Base-by-base conservation (phyloP, 2,888 invertebrate genomes). In the Eupeodes luniger region DNA sequence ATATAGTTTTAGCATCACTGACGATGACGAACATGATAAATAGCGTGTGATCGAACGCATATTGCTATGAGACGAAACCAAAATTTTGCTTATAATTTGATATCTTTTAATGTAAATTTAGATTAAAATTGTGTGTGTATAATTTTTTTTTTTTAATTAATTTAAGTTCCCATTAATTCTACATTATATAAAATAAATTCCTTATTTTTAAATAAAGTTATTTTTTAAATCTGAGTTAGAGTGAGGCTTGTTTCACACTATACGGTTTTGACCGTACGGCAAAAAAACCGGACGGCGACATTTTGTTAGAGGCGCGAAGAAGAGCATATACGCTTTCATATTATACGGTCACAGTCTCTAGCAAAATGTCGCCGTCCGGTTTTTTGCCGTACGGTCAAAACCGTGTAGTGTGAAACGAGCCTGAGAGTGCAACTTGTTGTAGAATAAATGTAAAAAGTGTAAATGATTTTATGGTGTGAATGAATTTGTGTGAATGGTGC, bases 21-120 rank as follows among this genome's bases (percentile, higher is more conserved):
- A 77, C 55, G 34, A 44, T 66, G 77, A 77, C 55, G 47, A 44
- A 64, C 14, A 59, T 36, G 12, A 9, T 40, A 12, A 2, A 59
- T 66, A 40, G 62, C 47, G 47, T 74, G 74, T 55, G 53, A 47
- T 49, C 11, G 27, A 64, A 49, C 49, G 67, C 64, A 64, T 40
- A 40, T 70, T 66, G 83, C 85, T 81, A 84, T 78, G 59, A 70
- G 77, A 89, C 81, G 85, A 89, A 89, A 89, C 89, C 89, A 85
- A 89, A 85, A 77, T 85, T 89, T 66, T 72, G 27, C 47, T 69
- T 70, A 67, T 74, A 36, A 82, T 47, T 69, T 57, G 19, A 81
- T 49, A 76, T 27, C 0, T 5, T 7, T 40, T 40, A 40, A 57
- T 36, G 36, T 36, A 69, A 53, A 69, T 53, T 7, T 67, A 57